phyloP scores from a whole-genome alignment of 2,888 invertebrate genomes.

The Dexiosoma caninum region DNA sequence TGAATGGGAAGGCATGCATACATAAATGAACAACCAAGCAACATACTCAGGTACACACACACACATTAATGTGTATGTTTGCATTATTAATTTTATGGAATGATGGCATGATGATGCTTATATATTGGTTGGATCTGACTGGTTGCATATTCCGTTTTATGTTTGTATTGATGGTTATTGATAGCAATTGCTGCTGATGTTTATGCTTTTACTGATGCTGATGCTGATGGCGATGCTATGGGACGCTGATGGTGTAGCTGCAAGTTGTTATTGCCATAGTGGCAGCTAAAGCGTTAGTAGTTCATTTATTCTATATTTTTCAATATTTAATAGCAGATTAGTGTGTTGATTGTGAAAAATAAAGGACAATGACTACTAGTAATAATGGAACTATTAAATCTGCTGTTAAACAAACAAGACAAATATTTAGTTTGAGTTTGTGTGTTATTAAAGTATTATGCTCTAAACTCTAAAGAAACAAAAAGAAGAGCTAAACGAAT shows the following conservation, averaged over 20 bases:
- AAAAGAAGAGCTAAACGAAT: background rate
- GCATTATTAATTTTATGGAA: background rate
- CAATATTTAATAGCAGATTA: conserved; percentile 54
- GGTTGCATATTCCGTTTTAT: conserved; percentile 46
- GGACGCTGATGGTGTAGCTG: background rate
- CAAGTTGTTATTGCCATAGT: conserved; percentile 7
- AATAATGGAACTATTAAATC: conserved; percentile 63
- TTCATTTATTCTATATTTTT: conserved; percentile 24
- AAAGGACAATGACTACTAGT: conserved; percentile 60
- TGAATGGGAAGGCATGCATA: background rate
- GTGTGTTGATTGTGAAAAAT: conserved; percentile 59
- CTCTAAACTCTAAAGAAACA: background rate
- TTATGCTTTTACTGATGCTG: conserved; percentile 6
- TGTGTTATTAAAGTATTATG: conserved; percentile 45
- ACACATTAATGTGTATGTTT: background rate
- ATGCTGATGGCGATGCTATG: background rate
- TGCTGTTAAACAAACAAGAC: conserved; percentile 57
- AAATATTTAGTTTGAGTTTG: conserved; percentile 50
- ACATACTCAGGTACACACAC: background rate
- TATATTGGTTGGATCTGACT: conserved; percentile 43
- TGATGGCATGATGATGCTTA: conserved; percentile 7
- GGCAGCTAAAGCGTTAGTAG: background rate
- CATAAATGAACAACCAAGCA: background rate
- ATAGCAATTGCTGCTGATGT: conserved; percentile 42
- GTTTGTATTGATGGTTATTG: conserved; percentile 62